phyloP scores from a whole-genome alignment of 2,113 vertebrate species.

The Thryonomys swinderianus region DNA sequence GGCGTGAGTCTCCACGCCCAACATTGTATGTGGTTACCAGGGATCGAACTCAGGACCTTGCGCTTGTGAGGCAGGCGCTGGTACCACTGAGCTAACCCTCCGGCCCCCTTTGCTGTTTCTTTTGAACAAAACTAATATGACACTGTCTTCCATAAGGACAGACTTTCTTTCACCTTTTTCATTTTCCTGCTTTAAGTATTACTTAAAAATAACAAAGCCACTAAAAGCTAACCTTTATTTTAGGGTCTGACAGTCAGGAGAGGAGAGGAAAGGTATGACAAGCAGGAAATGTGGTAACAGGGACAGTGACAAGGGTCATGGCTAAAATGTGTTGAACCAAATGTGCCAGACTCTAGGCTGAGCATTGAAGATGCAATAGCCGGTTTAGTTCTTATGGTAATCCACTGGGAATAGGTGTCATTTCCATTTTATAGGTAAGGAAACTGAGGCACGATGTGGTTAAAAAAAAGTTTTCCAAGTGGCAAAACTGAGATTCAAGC shows the following conservation, averaged over 20 bases:
- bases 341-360: background rate
- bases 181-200: slow-evolving; percentile 62
- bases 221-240: slow-evolving; percentile 56
- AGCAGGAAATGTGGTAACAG: background rate
- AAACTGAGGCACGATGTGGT: background rate
- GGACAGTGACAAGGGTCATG: background rate
- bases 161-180: background rate
- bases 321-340: background rate
- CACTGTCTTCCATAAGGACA: slow-evolving; percentile 25
- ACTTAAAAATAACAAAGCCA: slow-evolving; percentile 72
- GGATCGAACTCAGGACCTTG: too few species aligned
- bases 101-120: background rate
- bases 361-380: background rate
- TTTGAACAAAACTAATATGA: slow-evolving; percentile 59
- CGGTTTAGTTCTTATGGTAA: background rate
- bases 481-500: background rate
- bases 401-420: background rate
- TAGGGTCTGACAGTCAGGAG: slow-evolving; percentile 28
- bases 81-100: too few species aligned
- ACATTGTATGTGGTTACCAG: too few species aligned
- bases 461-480: background rate
- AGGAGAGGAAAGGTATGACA: background rate
- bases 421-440: background rate
- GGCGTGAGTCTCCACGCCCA: too few species aligned
- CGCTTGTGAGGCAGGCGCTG: too few species aligned